A percentile compares a stretch with the other conserved stretches of the same genome.
Evolutionary conservation across 2,797 vertebrate genomes (phyloP).

Genomic region (Synaphobranchus kaupii): DNA sequence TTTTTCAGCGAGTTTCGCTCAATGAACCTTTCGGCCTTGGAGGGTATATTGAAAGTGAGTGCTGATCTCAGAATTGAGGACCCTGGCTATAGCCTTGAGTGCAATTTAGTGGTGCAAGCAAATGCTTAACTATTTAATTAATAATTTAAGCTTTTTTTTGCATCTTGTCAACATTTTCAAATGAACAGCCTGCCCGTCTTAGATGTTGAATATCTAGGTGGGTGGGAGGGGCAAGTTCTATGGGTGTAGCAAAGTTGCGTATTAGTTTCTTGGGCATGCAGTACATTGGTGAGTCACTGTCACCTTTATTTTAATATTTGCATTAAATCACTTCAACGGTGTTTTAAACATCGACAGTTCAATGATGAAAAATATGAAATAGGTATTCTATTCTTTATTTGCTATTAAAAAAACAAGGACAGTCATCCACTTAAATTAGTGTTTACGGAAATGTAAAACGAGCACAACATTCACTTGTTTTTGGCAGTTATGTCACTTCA

Average conservation of each 20-base stretch:
- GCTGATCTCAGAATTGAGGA: neutral
- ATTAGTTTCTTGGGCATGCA: neutral
- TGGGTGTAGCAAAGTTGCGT: neutral
- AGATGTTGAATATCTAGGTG: neutral
- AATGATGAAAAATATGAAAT: neutral
- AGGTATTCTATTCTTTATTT: neutral
- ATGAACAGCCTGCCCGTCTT: neutral
- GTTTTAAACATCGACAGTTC: neutral
- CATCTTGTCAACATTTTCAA: neutral
- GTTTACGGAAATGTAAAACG: too few species aligned
- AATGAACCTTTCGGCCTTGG: too few species aligned
- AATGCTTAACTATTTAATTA: neutral
- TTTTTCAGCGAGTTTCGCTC: neutral
- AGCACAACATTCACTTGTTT: too few species aligned
- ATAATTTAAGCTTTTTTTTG: neutral
- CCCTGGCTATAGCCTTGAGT: neutral
- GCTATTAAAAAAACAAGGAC: neutral
- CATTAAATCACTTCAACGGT: neutral
- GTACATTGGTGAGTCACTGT: neutral
- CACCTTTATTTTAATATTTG: neutral
- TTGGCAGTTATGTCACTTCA: neutral
- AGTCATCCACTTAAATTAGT: neutral
- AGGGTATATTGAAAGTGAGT: neutral
- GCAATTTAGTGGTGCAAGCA: neutral
- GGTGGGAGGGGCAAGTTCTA: neutral